Evolutionary conservation across 2,797 vertebrate genomes (phyloP).

Genomic region (Vireo griseus): DNA sequence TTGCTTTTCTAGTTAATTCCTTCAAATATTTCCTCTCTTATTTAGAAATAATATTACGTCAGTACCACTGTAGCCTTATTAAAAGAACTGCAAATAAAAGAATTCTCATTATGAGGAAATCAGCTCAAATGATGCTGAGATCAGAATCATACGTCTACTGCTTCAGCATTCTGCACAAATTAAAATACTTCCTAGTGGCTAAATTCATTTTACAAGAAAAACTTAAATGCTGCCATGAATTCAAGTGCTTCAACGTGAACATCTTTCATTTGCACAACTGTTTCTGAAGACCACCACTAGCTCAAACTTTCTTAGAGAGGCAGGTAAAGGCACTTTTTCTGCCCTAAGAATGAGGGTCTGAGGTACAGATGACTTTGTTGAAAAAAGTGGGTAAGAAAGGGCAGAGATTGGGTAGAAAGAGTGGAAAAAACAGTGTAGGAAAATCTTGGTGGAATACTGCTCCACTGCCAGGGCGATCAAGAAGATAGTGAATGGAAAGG

Average conservation of each 20-base stretch:
- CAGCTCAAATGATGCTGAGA: background rate
- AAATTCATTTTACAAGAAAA: background rate
- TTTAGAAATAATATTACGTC: background rate
- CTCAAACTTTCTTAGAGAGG: background rate
- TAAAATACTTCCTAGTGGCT: background rate
- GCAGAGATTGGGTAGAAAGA: background rate
- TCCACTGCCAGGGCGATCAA: background rate
- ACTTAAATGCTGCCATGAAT: accelerated
- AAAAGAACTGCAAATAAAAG: background rate
- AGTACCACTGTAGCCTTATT: background rate
- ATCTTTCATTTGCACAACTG: background rate
- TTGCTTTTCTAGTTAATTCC: background rate
- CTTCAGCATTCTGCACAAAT: background rate
- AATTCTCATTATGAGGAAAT: background rate
- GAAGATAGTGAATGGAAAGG: background rate
- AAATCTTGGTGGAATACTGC: background rate
- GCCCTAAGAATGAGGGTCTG: background rate
- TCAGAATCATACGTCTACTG: background rate
- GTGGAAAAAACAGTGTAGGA: background rate
- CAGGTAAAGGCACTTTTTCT: background rate
- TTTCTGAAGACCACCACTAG: background rate
- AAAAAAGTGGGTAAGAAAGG: background rate
- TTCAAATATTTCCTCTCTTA: background rate
- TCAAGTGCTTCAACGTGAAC: background rate
- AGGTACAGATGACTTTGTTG: background rate